Evolutionary conservation across 2,888 invertebrate genomes (phyloP).

Genomic region (Lissocephala sabroskyi): DNA sequence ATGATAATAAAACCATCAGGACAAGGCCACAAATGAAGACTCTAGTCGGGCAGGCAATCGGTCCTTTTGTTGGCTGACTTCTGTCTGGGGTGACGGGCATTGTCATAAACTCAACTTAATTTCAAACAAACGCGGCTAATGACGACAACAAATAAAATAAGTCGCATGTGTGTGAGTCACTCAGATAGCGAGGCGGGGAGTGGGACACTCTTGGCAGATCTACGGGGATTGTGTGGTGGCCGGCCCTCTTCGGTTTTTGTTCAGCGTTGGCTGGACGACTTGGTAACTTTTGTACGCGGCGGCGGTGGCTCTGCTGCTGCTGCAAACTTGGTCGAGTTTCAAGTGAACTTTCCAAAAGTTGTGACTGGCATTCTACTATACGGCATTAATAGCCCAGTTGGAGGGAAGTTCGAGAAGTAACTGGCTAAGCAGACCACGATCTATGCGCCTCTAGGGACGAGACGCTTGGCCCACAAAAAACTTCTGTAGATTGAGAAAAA

Average conservation of each 20-base stretch:
- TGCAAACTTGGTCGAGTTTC: slow-evolving; percentile 6
- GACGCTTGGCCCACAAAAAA: no score
- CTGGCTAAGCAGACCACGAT: no score
- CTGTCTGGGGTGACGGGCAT: slow-evolving; percentile 13
- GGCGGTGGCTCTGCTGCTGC: no score
- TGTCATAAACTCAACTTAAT: slow-evolving; percentile 58
- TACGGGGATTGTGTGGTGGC: no score
- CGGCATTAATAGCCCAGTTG: neutral
- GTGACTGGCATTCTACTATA: neutral
- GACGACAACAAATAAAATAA: slow-evolving; percentile 47
- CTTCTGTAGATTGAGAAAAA: no score
- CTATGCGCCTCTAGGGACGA: no score
- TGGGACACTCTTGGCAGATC: no score
- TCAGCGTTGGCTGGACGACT: slow-evolving; percentile 15
- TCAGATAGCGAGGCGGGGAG: neutral
- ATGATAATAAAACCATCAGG: slow-evolving; percentile 64
- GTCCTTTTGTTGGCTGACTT: neutral
- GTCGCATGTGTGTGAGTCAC: slow-evolving; percentile 16
- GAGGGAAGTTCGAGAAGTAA: no score
- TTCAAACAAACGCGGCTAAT: slow-evolving; percentile 59
- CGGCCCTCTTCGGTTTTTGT: no score
- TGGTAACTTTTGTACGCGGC: slow-evolving; percentile 33
- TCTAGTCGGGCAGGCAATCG: neutral
- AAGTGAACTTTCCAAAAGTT: slow-evolving; percentile 18
- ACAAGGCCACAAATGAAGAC: slow-evolving; percentile 29